Evolutionary conservation across 1,140 invertebrate genomes (phyloP).

Genomic region (Antheraea mylitta): DNA sequence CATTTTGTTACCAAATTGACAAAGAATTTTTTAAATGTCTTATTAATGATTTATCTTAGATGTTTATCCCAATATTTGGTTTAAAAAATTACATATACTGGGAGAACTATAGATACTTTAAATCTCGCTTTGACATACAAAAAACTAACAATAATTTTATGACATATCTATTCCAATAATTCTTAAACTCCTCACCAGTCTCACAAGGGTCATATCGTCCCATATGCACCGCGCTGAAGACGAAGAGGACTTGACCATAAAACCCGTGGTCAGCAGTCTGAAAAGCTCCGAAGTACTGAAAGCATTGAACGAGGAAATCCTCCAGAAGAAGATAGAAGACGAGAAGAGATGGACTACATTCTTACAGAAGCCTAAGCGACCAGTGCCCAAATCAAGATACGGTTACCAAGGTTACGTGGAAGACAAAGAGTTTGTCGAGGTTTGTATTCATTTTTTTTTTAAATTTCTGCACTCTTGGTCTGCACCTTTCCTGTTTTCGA

Average conservation of each 20-base stretch:
- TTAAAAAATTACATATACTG: too few species aligned
- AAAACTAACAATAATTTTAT: too few species aligned
- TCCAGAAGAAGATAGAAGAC: constrained; percentile 77
- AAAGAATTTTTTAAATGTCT: too few species aligned
- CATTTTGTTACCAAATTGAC: background rate
- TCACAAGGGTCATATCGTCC: constrained; percentile 50
- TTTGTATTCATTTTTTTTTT: constrained; percentile 14
- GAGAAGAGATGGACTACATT: constrained; percentile 85
- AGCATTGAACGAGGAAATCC: constrained; percentile 80
- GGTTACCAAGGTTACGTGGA: constrained; percentile 38
- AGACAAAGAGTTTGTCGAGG: constrained; percentile 33
- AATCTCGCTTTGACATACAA: too few species aligned
- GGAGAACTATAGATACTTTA: too few species aligned
- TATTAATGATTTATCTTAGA: too few species aligned
- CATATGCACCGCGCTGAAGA: constrained; percentile 60
- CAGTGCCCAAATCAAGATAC: constrained; percentile 79
- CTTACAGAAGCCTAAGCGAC: constrained; percentile 83
- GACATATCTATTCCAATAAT: too few species aligned
- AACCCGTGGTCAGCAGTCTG: constrained; percentile 81
- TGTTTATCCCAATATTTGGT: too few species aligned
- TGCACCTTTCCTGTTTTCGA: too few species aligned
- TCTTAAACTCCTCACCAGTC: constrained; percentile 27
- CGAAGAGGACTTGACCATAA: constrained; percentile 82
- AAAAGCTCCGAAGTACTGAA: constrained; percentile 86
- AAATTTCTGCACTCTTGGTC: too few species aligned